These are phyloP conservation scores for Drosophila birchii DNA, from an alignment of 2,888 invertebrate genomes.

Conservation along the genomic window DNA sequence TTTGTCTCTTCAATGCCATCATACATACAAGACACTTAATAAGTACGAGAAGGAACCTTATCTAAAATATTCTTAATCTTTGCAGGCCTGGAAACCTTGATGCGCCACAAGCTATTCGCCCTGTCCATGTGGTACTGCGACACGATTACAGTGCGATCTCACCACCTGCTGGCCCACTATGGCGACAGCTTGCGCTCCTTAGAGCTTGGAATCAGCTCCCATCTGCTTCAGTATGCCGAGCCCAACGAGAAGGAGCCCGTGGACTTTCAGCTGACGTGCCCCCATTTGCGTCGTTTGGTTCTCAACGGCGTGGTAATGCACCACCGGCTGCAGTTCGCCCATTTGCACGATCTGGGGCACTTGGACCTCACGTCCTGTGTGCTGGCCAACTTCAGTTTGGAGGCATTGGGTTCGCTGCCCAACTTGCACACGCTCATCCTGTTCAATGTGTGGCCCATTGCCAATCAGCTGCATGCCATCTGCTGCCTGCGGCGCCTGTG, in stretches of 20 bases:
- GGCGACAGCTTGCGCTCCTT: constrained; percentile 89
- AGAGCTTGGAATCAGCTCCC: constrained; percentile 89
- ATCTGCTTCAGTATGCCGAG: constrained; percentile 86
- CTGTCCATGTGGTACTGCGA: constrained; percentile 91
- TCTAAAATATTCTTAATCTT: background rate
- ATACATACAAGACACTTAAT: no score
- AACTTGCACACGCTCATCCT: constrained; percentile 91
- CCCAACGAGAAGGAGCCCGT: constrained; percentile 86
- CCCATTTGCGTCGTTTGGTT: constrained; percentile 83
- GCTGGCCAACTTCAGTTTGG: constrained; percentile 84
- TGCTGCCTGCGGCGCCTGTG: constrained; percentile 86
- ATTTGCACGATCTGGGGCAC: constrained; percentile 81
- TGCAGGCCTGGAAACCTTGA: constrained; percentile 87
- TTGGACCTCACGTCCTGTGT: constrained; percentile 84
- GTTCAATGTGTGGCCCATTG: constrained; percentile 90
- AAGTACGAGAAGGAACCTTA: no score
- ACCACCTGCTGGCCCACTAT: constrained; percentile 89
- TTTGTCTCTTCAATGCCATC: no score
- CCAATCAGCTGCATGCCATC: constrained; percentile 87
- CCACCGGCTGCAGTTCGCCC: constrained; percentile 82
- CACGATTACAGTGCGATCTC: constrained; percentile 87
- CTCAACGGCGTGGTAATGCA: constrained; percentile 84
- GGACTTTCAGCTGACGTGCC: constrained; percentile 86
- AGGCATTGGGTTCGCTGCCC: constrained; percentile 87
- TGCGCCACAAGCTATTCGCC: constrained; percentile 90